Conservation (phyloP, 2,113 vertebrate species). For the Pholis gunnellus region DNA sequence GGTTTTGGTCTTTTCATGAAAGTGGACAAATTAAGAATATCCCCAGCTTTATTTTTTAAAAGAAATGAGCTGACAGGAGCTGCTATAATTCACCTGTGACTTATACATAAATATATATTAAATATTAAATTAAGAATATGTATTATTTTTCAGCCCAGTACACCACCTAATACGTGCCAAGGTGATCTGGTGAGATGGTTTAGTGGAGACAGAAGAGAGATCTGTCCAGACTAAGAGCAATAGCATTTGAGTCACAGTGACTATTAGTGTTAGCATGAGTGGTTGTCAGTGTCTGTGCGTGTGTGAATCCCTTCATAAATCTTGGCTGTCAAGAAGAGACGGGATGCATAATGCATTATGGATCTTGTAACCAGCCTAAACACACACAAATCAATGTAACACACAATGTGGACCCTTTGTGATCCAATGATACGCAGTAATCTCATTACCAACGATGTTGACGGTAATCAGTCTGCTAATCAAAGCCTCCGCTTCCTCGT, state of each 20-base stretch:
- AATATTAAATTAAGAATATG: background rate
- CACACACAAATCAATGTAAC: slow-evolving; percentile 7
- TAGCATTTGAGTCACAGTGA: slow-evolving; percentile 52
- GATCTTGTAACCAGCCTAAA: slow-evolving; percentile 54
- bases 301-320: slow-evolving; percentile 47
- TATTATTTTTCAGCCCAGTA: background rate
- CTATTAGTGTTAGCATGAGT: slow-evolving; percentile 13
- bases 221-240: slow-evolving; percentile 47
- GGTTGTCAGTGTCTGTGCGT: slow-evolving; percentile 14
- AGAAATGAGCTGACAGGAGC: background rate
- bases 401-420: background rate
- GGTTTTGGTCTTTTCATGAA: background rate
- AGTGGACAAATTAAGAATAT: background rate
- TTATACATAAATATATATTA: too few species aligned
- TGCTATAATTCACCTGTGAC: background rate
- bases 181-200: background rate
- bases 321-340: slow-evolving; percentile 18
- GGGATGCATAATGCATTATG: slow-evolving; percentile 34
- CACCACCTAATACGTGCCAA: background rate
- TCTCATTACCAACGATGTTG: slow-evolving; percentile 27
- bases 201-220: slow-evolving; percentile 19
- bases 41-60: background rate
- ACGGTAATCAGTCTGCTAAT: slow-evolving; percentile 42
- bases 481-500: slow-evolving; percentile 26
- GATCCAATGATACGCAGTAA: slow-evolving; percentile 12